Evolutionary conservation across 2,113 vertebrate species (phyloP), one percentile per base, ranked within the genome.

Genomic region (Symphodus melops): DNA sequence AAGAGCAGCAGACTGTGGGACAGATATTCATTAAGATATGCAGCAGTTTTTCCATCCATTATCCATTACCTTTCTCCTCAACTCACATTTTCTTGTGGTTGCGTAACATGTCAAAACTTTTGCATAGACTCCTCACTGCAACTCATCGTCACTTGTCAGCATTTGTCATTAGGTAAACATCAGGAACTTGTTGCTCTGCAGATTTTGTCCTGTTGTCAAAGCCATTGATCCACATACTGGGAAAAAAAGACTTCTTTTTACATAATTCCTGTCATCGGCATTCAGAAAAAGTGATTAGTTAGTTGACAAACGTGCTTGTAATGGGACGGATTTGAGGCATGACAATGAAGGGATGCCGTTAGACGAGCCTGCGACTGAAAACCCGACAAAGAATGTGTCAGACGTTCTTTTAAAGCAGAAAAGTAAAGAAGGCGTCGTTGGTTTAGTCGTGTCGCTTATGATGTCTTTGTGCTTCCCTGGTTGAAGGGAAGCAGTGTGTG

Each of bases 351-450:
- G 14, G 1, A 12, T 66, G 2, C 37, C 78, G 9, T 70, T 25
- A 37, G n/a, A 36, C 12, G 63, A 44, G 20, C 25, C 37, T 53
- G 37, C 25, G 57, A 16, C 66, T 44, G 51, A 28, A 71, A 64
- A 67, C 72, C 74, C 56, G 36, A 72, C 46, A 73, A 62, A 20
- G 16, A 67, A 66, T 4, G 10, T 41, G 54, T 77, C 49, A 56
- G 48, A 33, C 42, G 23, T 52, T 46, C 36, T 8, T 63, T 71
- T 49, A 16, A 3, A 53, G 36, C 36, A 68, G 59, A n/a, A 71
- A 44, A 51, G 60, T 16, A 33, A 37, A 68, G 49, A 69, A 49
- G 1, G 2, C 10, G 0, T 36, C 33, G 52, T 52, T 42, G 21
- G n/a, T 56, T 71, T 28, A 25, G 33, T 58, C 48, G 55, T 36